Conservation (phyloP, 2,797 vertebrate genomes). For the Argentina silus region DNA sequence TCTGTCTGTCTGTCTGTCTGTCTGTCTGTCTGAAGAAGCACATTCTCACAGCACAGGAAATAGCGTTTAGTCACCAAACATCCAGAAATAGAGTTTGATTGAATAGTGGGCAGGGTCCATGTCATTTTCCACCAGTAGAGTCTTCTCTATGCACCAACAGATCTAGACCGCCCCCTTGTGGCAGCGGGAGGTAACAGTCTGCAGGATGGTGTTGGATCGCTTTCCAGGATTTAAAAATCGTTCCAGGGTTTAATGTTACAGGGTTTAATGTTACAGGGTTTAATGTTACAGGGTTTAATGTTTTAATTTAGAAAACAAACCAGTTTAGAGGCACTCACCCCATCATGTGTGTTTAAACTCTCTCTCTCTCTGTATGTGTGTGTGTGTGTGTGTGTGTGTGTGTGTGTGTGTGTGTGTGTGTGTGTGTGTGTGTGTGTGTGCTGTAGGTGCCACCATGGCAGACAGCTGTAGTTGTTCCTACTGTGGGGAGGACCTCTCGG, state of each 20-base stretch:
- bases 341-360: no score
- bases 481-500: constrained; percentile 88
- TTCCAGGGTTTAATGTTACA: no score
- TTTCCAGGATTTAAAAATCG: no score
- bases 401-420: constrained; percentile 4
- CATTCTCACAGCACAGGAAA: no score
- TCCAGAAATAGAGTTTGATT: background rate
- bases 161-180: background rate
- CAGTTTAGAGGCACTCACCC: no score
- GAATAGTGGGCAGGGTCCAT: background rate
- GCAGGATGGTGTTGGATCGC: no score
- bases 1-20: no score
- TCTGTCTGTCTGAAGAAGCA: no score
- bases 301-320: no score
- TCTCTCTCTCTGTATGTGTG: no score
- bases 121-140: background rate
- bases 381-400: constrained; percentile 2
- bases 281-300: background rate
- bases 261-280: no score
- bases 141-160: background rate
- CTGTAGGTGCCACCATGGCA: constrained; percentile 79
- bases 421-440: background rate
- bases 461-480: constrained; percentile 91
- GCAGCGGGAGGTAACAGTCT: background rate
- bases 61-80: no score